These are phyloP conservation scores for Rhynchonema sp. DNA, from an alignment of 2,888 invertebrate species.

Conservation along the genomic window DNA sequence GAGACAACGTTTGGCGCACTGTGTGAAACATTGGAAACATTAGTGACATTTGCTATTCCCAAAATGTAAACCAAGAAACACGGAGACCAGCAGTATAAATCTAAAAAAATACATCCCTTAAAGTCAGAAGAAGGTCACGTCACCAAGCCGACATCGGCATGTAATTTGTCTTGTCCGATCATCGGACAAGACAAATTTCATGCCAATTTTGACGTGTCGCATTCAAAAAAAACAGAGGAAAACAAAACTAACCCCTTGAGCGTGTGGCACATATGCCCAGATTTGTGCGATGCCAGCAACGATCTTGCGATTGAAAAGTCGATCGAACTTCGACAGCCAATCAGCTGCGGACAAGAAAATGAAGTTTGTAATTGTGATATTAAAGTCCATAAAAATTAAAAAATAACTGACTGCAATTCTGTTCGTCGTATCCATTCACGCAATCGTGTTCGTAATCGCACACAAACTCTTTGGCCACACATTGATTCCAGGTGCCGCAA, in stretches of 20 bases:
- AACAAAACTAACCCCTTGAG: neutral
- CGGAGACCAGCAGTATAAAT: too few species aligned
- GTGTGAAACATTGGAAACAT: too few species aligned
- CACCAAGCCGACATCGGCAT: too few species aligned
- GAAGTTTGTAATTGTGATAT: neutral
- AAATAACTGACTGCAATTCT: constrained; percentile 28
- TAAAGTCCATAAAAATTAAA: neutral
- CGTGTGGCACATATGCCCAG: neutral
- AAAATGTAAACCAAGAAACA: too few species aligned
- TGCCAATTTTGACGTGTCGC: too few species aligned
- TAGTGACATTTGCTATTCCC: too few species aligned
- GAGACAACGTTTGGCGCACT: neutral
- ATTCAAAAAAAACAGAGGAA: too few species aligned
- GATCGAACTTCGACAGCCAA: constrained; percentile 31
- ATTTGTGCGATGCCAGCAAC: neutral
- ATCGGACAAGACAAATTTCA: too few species aligned
- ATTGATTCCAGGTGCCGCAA: constrained; percentile 1
- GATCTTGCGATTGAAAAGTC: neutral
- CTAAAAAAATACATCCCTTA: too few species aligned
- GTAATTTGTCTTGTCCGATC: too few species aligned
- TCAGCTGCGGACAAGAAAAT: constrained; percentile 13
- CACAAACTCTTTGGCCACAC: constrained; percentile 7
- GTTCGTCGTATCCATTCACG: constrained; percentile 40
- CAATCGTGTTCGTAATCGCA: constrained; percentile 36
- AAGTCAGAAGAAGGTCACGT: too few species aligned